Evolutionary conservation across 1,140 invertebrate genomes (phyloP).

Genomic region (Polyergus mexicanus): DNA sequence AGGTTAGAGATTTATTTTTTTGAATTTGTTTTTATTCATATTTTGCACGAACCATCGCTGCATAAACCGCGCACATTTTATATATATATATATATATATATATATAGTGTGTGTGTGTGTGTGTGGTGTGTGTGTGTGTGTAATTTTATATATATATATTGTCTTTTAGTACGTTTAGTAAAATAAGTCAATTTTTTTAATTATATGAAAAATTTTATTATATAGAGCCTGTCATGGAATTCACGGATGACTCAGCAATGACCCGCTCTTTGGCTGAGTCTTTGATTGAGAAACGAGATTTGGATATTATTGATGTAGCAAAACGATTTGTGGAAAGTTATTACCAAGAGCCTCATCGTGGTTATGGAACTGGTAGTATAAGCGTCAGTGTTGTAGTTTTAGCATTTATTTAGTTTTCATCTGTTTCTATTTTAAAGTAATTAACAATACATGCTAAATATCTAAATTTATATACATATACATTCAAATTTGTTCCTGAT

Average conservation of each 20-base stretch:
- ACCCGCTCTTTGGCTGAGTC: slow-evolving; percentile 89
- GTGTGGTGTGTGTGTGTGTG: background rate
- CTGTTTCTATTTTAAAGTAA: background rate
- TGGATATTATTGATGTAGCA: slow-evolving; percentile 88
- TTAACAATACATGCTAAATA: background rate
- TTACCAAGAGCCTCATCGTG: slow-evolving; percentile 88
- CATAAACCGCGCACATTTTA: too few species aligned
- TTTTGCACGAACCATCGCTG: too few species aligned
- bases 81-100: background rate
- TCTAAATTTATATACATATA: background rate
- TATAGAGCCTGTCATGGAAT: slow-evolving; percentile 88
- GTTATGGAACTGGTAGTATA: slow-evolving; percentile 89
- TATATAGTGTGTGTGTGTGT: too few species aligned
- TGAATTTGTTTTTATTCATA: background rate
- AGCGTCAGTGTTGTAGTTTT: slow-evolving; percentile 75
- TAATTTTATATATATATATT: background rate
- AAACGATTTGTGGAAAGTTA: slow-evolving; percentile 90
- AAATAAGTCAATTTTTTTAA: slow-evolving; percentile 22
- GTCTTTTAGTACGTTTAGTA: background rate
- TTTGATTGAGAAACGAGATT: slow-evolving; percentile 88
- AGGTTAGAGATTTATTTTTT: slow-evolving; percentile 84
- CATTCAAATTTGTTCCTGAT: background rate
- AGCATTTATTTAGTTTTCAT: slow-evolving; percentile 1
- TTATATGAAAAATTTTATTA: slow-evolving; percentile 52
- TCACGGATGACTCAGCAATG: slow-evolving; percentile 94